Percentiles rank a stretch among this genome's conserved stretches.
These are phyloP conservation scores for Graptemys geographica DNA, from an alignment of 2,797 vertebrate species.

Conservation along the genomic window DNA sequence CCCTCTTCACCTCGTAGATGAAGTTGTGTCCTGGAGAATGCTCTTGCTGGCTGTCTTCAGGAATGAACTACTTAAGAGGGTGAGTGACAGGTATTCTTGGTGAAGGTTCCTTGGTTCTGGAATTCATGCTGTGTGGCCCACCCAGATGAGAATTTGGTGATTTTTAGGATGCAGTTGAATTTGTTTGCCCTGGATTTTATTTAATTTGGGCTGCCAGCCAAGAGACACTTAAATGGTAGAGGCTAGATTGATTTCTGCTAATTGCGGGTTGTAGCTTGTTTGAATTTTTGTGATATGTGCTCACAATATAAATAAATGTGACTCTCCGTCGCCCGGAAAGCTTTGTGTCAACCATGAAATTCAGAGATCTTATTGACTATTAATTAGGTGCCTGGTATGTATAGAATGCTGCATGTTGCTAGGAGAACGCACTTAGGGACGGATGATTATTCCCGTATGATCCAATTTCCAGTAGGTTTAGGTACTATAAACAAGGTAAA, in stretches of 20 bases:
- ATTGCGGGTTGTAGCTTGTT: neutral
- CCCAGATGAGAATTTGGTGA: neutral
- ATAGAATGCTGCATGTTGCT: neutral
- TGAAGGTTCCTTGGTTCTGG: neutral
- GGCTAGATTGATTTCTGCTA: neutral
- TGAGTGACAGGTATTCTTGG: neutral
- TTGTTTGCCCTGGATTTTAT: slow-evolving; percentile 31
- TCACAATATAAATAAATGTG: slow-evolving; percentile 15
- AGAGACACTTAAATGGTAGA: neutral
- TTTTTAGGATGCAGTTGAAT: neutral
- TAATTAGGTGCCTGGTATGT: neutral
- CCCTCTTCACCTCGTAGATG: no score
- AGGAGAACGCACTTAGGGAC: neutral
- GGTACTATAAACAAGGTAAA: neutral
- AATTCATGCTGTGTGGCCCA: neutral
- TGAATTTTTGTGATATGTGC: neutral
- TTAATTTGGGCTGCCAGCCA: neutral
- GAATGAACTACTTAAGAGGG: neutral
- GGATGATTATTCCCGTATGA: neutral
- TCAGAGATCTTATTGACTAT: neutral
- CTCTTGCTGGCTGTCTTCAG: rapidly evolving
- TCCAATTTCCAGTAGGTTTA: neutral
- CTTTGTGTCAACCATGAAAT: neutral
- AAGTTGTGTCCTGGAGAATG: no score
- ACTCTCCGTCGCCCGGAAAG: neutral